Percentiles rank a stretch among this genome's conserved stretches.
phyloP scores from a whole-genome alignment of 1,140 invertebrate species.

The Heliconius eleuchia region DNA sequence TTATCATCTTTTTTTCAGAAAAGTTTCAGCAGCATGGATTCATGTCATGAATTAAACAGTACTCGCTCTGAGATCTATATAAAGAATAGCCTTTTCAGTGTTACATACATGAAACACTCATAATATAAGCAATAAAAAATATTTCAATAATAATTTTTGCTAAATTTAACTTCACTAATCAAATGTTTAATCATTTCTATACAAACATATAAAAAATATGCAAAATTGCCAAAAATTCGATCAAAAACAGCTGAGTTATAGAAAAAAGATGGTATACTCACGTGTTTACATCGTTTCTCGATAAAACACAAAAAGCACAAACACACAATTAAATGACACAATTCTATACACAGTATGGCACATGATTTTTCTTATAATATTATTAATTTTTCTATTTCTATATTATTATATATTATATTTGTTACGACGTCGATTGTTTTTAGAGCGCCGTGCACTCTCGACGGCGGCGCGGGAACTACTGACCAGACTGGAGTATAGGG shows the following conservation, averaged over 20 bases:
- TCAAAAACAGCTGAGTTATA: slow-evolving; percentile 7
- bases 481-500: slow-evolving; percentile 33
- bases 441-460: slow-evolving; percentile 31
- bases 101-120: neutral
- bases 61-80: neutral
- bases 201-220: neutral
- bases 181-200: neutral
- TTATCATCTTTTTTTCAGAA: neutral
- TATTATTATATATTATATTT: slow-evolving; percentile 11
- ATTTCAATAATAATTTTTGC: neutral
- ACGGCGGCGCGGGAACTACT: slow-evolving; percentile 39
- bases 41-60: neutral
- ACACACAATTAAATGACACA: slow-evolving; percentile 39
- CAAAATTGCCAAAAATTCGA: neutral
- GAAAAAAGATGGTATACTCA: slow-evolving; percentile 28
- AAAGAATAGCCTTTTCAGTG: neutral
- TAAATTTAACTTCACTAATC: neutral
- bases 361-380: slow-evolving; percentile 38
- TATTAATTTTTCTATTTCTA: slow-evolving; percentile 18
- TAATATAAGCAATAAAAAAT: neutral
- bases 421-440: slow-evolving; percentile 23
- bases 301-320: slow-evolving; percentile 40
- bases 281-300: slow-evolving; percentile 19
- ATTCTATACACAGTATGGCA: slow-evolving; percentile 34
- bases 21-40: neutral